Conservation (phyloP, 2,113 vertebrate species). For the Spilogale gracilis region DNA sequence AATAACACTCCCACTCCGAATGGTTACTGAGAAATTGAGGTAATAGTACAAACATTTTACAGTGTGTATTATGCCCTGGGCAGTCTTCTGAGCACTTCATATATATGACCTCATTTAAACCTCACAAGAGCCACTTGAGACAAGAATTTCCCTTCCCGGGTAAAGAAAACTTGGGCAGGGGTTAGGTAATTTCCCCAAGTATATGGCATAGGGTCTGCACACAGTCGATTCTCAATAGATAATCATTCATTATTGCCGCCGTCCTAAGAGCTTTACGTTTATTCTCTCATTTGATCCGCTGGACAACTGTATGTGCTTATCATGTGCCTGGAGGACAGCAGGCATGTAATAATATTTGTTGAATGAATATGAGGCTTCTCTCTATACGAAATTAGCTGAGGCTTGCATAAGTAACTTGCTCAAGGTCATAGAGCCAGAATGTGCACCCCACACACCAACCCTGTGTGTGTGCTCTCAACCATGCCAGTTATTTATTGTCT, state of each 20-base stretch:
- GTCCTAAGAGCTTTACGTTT: not conserved
- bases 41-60: not conserved
- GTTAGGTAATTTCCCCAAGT: not conserved
- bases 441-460: not conserved
- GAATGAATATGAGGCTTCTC: not conserved
- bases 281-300: not conserved
- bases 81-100: not conserved
- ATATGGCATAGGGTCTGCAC: rapidly evolving
- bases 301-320: not conserved
- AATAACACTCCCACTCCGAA: not conserved
- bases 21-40: not conserved
- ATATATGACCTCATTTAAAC: not conserved
- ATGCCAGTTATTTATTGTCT: not conserved
- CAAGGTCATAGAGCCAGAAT: not conserved
- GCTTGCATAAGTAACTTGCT: not conserved
- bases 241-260: not conserved
- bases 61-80: not conserved
- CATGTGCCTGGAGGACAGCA: not conserved
- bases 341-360: not conserved
- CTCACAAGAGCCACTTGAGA: not conserved
- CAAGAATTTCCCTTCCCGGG: not conserved
- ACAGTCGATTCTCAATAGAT: not conserved
- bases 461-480: not conserved
- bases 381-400: not conserved
- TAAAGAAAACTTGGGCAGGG: not conserved